A percentile compares a stretch with the other conserved stretches of the same genome.
Evolutionary conservation across 2,113 vertebrate genomes (phyloP).

Genomic region (Cyanoramphus novaezelandiae): DNA sequence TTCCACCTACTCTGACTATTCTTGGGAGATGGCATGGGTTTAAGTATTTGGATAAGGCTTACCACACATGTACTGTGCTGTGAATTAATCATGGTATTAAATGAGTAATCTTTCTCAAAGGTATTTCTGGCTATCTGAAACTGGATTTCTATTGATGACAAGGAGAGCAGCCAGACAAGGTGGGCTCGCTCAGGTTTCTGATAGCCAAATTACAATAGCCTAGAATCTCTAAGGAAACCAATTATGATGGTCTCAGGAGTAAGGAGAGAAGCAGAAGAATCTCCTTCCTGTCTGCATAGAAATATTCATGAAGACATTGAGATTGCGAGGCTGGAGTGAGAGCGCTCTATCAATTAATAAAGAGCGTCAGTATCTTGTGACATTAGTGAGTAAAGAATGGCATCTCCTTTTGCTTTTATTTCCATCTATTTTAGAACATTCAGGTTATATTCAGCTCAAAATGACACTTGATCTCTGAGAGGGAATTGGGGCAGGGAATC

Average conservation of each 20-base stretch:
- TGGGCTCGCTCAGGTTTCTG: not conserved
- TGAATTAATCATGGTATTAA: not conserved
- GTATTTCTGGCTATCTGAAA: not conserved
- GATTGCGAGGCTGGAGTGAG: not conserved
- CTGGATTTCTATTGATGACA: not conserved
- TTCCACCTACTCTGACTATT: not conserved
- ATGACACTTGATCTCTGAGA: not conserved
- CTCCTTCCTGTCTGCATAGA: not conserved
- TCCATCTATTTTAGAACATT: constrained; percentile 30
- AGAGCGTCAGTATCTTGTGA: not conserved
- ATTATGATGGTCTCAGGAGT: not conserved
- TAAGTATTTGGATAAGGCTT: not conserved
- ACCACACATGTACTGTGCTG: not conserved
- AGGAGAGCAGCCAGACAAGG: not conserved
- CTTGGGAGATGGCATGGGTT: not conserved
- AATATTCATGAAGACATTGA: constrained; percentile 58
- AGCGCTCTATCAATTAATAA: constrained; percentile 56
- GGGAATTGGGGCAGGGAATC: accelerated
- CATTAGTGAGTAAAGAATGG: not conserved
- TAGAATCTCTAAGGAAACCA: not conserved
- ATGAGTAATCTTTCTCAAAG: not conserved
- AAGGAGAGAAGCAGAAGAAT: not conserved
- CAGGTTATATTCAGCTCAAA: not conserved
- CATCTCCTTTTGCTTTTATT: constrained; percentile 26
- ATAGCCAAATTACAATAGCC: not conserved